Conservation (phyloP, 2,113 vertebrate species). For the Zosterops hypoxanthus region DNA sequence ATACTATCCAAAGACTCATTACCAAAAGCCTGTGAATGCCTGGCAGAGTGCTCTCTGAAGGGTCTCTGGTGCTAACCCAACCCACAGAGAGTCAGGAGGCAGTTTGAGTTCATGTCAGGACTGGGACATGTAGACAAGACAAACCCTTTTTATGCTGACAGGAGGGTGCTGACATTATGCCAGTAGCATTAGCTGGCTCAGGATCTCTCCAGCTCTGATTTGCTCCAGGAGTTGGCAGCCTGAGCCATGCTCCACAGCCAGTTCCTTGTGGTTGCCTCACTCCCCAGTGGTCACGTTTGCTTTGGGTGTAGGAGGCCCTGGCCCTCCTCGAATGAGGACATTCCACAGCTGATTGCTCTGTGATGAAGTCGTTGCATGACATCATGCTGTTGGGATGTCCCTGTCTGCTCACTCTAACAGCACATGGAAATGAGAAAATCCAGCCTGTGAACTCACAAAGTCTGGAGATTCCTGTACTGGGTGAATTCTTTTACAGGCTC, state of each 20-base stretch:
- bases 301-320: constrained; percentile 29
- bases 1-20: neutral
- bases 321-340: neutral
- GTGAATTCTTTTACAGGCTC: neutral
- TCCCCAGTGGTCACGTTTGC: neutral
- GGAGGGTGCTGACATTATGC: constrained; percentile 1
- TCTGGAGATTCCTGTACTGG: neutral
- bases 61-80: neutral
- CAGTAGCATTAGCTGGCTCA: constrained; percentile 46
- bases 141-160: constrained; percentile 19
- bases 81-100: neutral
- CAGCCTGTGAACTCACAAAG: neutral
- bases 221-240: constrained; percentile 22
- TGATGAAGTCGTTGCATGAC: rapidly evolving
- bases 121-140: neutral
- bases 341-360: constrained; percentile 24
- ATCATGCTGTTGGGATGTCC: neutral
- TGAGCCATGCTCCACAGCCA: neutral
- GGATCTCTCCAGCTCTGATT: neutral
- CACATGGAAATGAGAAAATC: neutral
- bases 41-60: neutral
- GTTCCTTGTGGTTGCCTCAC: constrained; percentile 23
- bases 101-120: neutral
- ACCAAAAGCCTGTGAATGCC: neutral
- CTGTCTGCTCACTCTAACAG: neutral